Base-by-base conservation (phyloP, 2,888 invertebrate genomes). In the Zonitis immaculata region DNA sequence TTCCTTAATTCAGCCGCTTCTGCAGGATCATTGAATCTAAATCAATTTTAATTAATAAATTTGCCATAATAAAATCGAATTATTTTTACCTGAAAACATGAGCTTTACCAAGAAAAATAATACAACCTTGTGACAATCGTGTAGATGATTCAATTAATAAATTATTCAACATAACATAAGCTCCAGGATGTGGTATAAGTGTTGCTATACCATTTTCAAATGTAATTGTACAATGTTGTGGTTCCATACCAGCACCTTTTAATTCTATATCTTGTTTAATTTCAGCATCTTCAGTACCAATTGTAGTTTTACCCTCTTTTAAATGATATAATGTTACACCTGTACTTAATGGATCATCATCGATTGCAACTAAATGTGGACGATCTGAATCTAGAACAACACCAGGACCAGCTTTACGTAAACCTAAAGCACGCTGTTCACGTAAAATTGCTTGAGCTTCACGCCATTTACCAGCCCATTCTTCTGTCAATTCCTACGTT, bases 381-480 rank as follows among this genome's bases (percentile, higher is more conserved):
- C 90, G 87, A 70, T 93, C 92, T 0, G 93, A 93, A 74, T 93
- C 92, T 45, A 93, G 77, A 1, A 93, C 91, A 0, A 94, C 92
- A 0, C 95, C 95, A 0, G 89, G 84, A 0, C 91, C 91, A 42
- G 92, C 89, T 76, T 93, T 94, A 39, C 94, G 79, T 51, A 95
- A 77, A 0, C 92, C 94, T 22, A 93, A 77, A 4, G 92, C 90
- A 70, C 89, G 87, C 75, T 94, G 92, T 70, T 95, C 94, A 70
- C 91, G 87, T 28, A 92, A 76, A 63, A 93, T 93, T 64, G 88
- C 87, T 71, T 93, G 92, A 0, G 93, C 91, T 70, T 91, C 91
- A 46, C 90, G 82, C 95, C 95, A 95, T 72, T 94, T 94, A 72
- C 93, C 91, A 9, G 91, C 87, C 94, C 94, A 95, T 70, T 91